These are phyloP conservation scores for Drosophila robusta DNA, from an alignment of 2,888 invertebrate genomes.

Conservation along the genomic window DNA sequence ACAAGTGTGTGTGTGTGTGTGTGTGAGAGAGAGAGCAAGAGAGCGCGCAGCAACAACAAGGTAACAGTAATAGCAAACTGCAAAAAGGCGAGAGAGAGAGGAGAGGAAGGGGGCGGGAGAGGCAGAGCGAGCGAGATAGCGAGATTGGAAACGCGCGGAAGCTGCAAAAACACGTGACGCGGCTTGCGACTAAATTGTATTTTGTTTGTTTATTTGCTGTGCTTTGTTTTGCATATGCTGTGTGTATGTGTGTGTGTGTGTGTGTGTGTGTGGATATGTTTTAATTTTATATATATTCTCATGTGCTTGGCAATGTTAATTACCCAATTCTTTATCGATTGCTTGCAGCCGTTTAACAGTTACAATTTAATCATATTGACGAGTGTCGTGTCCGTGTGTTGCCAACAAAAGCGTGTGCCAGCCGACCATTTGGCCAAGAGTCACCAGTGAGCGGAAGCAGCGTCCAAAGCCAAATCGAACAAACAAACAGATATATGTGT, in stretches of 20 bases:
- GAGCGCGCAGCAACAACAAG: conserved; percentile 18
- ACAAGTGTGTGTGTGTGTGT: conserved; percentile 20
- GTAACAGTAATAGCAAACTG: conserved; percentile 13
- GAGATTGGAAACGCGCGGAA: conserved; percentile 8
- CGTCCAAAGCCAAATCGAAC: conserved; percentile 6
- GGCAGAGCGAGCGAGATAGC: not conserved
- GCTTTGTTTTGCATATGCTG: not conserved
- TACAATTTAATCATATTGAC: conserved; percentile 51
- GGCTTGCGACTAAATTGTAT: conserved; percentile 10
- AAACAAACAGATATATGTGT: conserved; percentile 9
- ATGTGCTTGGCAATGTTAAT: conserved; percentile 25
- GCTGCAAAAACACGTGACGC: conserved; percentile 29
- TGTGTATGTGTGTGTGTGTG: not conserved
- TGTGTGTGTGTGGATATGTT: not conserved
- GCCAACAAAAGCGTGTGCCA: conserved; percentile 38
- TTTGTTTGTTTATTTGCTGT: not conserved
- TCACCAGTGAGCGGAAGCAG: conserved; percentile 17
- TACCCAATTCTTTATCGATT: conserved; percentile 28
- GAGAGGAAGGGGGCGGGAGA: too few relatives aligned
- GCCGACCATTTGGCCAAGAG: conserved; percentile 17
- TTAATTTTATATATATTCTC: not conserved
- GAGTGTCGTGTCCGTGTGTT: conserved; percentile 56
- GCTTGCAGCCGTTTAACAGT: conserved; percentile 55
- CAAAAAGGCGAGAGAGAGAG: not conserved
- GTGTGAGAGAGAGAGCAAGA: conserved; percentile 8